phyloP scores from a whole-genome alignment of 2,113 vertebrate species.

The Spea bombifrons region DNA sequence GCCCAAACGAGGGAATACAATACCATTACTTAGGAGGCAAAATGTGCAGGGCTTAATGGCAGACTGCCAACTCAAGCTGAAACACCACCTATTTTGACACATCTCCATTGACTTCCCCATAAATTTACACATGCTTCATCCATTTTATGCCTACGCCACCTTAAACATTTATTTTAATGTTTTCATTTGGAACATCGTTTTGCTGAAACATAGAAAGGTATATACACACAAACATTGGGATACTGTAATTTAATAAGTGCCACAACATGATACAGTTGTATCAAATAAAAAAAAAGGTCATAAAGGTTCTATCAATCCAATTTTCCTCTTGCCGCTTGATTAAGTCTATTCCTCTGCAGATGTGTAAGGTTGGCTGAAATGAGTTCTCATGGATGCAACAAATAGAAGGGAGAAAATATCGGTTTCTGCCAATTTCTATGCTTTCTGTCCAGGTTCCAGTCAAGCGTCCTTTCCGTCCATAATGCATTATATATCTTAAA shows the following conservation, averaged over 20 bases:
- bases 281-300: conserved; percentile 10
- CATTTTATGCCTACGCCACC: too few relatives aligned
- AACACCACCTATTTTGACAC: too few relatives aligned
- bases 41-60: too few relatives aligned
- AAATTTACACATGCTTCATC: too few relatives aligned
- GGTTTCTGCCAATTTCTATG: conserved; percentile 40
- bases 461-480: conserved; percentile 40
- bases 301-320: not conserved
- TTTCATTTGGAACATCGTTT: too few relatives aligned
- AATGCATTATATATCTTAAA: conserved; percentile 49
- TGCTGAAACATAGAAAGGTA: too few relatives aligned
- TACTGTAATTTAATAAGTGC: not conserved
- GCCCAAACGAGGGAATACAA: too few relatives aligned
- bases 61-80: too few relatives aligned
- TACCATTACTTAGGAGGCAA: too few relatives aligned
- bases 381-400: conserved; percentile 15
- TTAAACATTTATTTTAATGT: too few relatives aligned
- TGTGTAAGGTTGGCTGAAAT: conserved; percentile 33
- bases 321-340: conserved; percentile 14
- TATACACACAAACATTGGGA: too few relatives aligned
- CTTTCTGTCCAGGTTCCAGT: conserved; percentile 35
- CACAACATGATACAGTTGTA: not conserved
- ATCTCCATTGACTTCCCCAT: too few relatives aligned
- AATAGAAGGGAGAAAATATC: conserved; percentile 23
- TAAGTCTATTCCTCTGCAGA: conserved; percentile 19